A percentile compares a stretch with the other conserved stretches of the same genome.
Evolutionary conservation across 2,797 vertebrate genomes (phyloP).

Genomic region (Poeciliopsis turneri): DNA sequence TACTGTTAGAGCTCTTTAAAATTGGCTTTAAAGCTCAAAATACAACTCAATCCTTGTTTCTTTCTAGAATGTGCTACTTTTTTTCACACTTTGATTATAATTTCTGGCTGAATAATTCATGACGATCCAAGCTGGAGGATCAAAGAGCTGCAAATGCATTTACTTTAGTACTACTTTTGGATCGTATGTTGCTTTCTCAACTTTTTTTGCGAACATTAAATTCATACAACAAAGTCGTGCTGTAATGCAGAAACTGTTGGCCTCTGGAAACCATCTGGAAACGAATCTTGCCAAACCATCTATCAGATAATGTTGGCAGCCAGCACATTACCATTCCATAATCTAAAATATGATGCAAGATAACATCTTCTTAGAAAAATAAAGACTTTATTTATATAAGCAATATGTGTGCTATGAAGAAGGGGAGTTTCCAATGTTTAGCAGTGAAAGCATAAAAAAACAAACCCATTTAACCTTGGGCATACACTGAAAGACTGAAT

Average conservation of each 20-base stretch:
- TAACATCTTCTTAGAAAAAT: slow-evolving; percentile 17
- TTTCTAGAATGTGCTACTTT: slow-evolving; percentile 21
- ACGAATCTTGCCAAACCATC: slow-evolving; percentile 44
- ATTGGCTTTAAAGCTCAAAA: slow-evolving; percentile 14
- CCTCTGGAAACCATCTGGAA: slow-evolving; percentile 53
- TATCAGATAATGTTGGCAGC: slow-evolving; percentile 52
- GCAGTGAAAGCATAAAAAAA: background rate
- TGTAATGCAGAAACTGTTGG: slow-evolving; percentile 23
- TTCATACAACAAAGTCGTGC: slow-evolving; percentile 9
- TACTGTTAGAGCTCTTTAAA: background rate
- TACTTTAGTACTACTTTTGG: background rate
- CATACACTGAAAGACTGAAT: slow-evolving; percentile 16
- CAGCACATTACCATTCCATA: slow-evolving; percentile 52
- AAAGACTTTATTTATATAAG: background rate
- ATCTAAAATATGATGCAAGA: slow-evolving; percentile 17
- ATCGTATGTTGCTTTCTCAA: slow-evolving; percentile 10
- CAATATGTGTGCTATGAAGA: background rate
- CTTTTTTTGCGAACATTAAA: slow-evolving; percentile 7
- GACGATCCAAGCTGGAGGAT: background rate
- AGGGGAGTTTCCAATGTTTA: background rate
- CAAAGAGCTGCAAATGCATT: background rate
- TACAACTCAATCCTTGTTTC: slow-evolving; percentile 9
- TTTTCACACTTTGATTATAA: slow-evolving; percentile 22
- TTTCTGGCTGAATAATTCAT: slow-evolving; percentile 36
- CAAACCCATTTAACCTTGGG: background rate